Base-by-base conservation (phyloP, 2,797 vertebrate species). In the Cetoscarus ocellatus region DNA sequence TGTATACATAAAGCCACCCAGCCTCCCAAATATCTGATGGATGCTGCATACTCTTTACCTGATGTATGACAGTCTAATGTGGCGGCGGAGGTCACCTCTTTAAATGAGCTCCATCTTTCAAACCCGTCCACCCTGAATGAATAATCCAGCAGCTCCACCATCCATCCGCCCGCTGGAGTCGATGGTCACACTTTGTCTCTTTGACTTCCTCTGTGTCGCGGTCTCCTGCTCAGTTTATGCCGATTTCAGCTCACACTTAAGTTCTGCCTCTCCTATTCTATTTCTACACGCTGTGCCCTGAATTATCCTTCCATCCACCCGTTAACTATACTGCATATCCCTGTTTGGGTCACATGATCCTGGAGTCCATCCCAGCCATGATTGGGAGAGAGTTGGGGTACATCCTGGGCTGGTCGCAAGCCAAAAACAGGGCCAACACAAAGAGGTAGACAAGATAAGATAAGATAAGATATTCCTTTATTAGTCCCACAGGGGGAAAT, bases 31-130 rank as follows among this genome's bases (percentile, higher is more conserved):
- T 38, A 13, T 35, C 69, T 77, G 67, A 84, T 58, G 0, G n/a
- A 79, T 75, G 45, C 10, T 18, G 70, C 51, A 48, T 61, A 40
- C 43, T 63, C 67, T 69, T 48, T 60, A 2, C 63, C 54, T 72
- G 75, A 86, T 67, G 74, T 72, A 86, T 67, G 63, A 51, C 57
- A 61, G 53, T 11, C 51, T 70, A 52, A 71, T 77, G 68, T 80
- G 59, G 67, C 38, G 35, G 67, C 14, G 64, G 72, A 73, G 70
- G 69, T 81, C 82, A 76, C 92, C 92, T 93, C 91, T 91, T 92
- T 64, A 92, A 82, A 89, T 81, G 68, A 86, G 76, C 54, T 85
- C 61, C 43, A 82, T 85, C 87, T 77, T 72, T 85, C 84, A 91
- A 76, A 69, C 18, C 59, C 65, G 64, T 66, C 70, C 78, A 71